Base-by-base conservation (phyloP, 2,888 invertebrate genomes). In the Cantharis lateralis region DNA sequence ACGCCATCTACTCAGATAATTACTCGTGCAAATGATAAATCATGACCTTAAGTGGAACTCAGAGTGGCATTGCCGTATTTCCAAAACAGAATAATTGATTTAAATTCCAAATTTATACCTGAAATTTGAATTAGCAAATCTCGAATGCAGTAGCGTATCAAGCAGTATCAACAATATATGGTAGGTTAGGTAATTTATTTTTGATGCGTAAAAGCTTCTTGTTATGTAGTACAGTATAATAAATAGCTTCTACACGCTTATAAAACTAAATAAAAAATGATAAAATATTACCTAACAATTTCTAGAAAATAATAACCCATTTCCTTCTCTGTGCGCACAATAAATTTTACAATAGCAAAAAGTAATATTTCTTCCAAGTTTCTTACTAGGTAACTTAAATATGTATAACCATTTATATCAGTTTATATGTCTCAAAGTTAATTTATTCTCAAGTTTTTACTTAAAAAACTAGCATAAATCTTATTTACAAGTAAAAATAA, bases 371-470 rank as follows among this genome's bases (percentile, higher is more conserved):
- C 64, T 20, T 66, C 48, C 64, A 66, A 66, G 64, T 66, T 66
- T 66, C 64, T 16, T 66, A 66, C 24, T 66, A 16, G 64, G 64
- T 66, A 66, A 66, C 13, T 66, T 20, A 66, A 66, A 20, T 66
- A 66, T 66, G 64, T 66, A 66, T 20, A 66, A 63, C n/a, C 64
- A 66, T 18, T 15, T 66, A 66, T 66, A 66, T 66, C 64, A 66
- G 20, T 66, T 66, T 66, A 66, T 20, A 64, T 66, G 20, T 66
- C 18, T 66, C n/a, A 24, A 66, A 24, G 20, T 66, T 24, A 66
- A 66, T 66, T 66, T 66, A 66, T 66, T 66, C 24, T 66, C 64
- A 24, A 66, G 64, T 66, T 66, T 66, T 66, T 66, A 66, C 24
- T 48, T 11, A 66, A 20, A 66, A 66, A 66, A 66, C 15, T n/a